Evolutionary conservation across 2,797 vertebrate species (phyloP), one percentile per base, ranked within the genome.

Genomic region (Peromyscus nudipes): DNA sequence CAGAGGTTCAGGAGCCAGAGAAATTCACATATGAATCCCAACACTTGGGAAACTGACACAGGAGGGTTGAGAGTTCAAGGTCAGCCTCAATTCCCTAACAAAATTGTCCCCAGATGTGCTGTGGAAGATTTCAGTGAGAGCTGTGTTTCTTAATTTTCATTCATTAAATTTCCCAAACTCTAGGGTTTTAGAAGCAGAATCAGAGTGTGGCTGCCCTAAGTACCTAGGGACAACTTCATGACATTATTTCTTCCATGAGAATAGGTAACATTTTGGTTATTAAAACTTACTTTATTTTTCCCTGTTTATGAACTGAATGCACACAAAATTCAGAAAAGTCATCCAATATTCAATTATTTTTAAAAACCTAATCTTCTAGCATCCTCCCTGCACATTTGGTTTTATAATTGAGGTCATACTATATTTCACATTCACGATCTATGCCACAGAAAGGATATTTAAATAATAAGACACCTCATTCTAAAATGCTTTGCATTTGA

Each of bases 261-360:
- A 83, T 89, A 65, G n/a, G 6, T 43, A 92, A 88, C 37, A 2
- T 17, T 95, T 90, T 67, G 80, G 31, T 82, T 69, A 60, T 69
- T 62, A 85, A 94, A 93, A 85, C 31, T 69, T 60, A 60, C 3
- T 79, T 81, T 46, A 40, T 89, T 75, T 95, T 90, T 97, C 83
- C 60, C 17, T 82, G 31, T 69, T 83, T 94, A 79, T 75, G 46
- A 96, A 95, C 52, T 37, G 31, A 97, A 71, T 34, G 60, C 29
- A 12, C 73, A 52, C n/a, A 96, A 89, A 86, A 96, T 91, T 31
- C 14, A 90, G 40, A 55, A 37, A 49, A 95, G 23, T 57, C 29
- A 77, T 57, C 23, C 29, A 83, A 31, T 88, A 25, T 80, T 62
- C 37, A 92, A 10, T 80, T 46, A n/a, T 84, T 13, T 84, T 67